phyloP scores from a whole-genome alignment of 2,888 invertebrate species.

The Alloplasta piceator region DNA sequence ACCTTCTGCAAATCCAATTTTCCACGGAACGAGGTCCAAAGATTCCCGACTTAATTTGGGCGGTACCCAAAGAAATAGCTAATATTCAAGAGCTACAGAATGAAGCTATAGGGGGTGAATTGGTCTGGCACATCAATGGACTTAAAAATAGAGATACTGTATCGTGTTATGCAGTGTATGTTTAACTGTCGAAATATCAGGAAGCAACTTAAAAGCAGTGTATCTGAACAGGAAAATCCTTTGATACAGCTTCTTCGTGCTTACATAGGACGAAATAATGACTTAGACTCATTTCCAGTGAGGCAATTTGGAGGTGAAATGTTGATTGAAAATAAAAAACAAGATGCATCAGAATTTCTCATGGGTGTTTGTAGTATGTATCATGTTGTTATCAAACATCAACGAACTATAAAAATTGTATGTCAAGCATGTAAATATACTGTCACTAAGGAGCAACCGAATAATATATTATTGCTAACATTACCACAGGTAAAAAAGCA shows the following conservation, averaged over 20 bases:
- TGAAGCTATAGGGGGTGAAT: conserved; percentile 5
- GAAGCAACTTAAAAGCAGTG: conserved; percentile 6
- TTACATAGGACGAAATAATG: background rate
- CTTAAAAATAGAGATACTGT: conserved; percentile 26
- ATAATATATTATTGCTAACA: conserved; percentile 6
- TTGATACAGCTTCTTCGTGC: background rate
- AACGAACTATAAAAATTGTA: background rate
- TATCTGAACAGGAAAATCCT: background rate
- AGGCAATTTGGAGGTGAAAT: background rate
- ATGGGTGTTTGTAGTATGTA: conserved; percentile 17
- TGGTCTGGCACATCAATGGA: conserved; percentile 14
- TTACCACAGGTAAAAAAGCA: background rate
- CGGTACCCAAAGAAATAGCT: conserved; percentile 18
- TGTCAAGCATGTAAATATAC: background rate
- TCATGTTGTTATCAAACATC: conserved; percentile 3
- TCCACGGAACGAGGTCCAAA: conserved; percentile 9
- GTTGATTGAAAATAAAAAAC: background rate
- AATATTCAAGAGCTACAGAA: conserved; percentile 22
- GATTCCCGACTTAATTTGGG: conserved; percentile 32
- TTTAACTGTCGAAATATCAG: conserved; percentile 14
- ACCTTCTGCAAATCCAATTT: conserved; percentile 30
- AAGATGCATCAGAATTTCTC: conserved; percentile 40
- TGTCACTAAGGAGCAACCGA: background rate
- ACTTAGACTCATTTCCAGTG: too few relatives aligned
- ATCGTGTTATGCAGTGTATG: conserved; percentile 25